A percentile compares a stretch with the other conserved stretches of the same genome.
Evolutionary conservation across 2,797 vertebrate species (phyloP).

Genomic region (Decapterus maruadsi): DNA sequence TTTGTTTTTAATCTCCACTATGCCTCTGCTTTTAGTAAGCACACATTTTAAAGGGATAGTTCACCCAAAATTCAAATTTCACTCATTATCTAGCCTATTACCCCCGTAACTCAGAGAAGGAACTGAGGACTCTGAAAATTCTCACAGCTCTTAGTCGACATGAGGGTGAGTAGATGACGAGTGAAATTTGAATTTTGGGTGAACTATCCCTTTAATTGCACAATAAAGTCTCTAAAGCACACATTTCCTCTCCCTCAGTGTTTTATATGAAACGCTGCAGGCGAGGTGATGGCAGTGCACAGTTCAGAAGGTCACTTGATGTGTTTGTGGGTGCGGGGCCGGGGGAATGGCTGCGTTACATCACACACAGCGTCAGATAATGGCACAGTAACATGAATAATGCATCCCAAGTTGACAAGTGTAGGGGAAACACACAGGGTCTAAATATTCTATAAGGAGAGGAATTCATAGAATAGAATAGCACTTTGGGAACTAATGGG

Average conservation of each 20-base stretch:
- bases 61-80: no score
- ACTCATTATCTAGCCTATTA: no score
- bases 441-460: constrained; percentile 82
- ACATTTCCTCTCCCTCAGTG: constrained; percentile 21
- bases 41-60: no score
- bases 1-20: constrained; percentile 41
- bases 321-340: constrained; percentile 61
- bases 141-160: no score
- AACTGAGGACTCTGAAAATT: no score
- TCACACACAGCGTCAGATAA: constrained; percentile 81
- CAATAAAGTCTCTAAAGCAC: constrained; percentile 51
- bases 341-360: constrained; percentile 75
- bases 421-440: constrained; percentile 73
- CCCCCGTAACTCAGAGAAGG: no score
- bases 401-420: constrained; percentile 80
- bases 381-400: constrained; percentile 84
- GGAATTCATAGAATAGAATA: constrained; percentile 75
- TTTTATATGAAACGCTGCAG: constrained; percentile 46
- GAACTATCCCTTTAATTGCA: no score
- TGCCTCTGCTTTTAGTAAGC: constrained; percentile 50
- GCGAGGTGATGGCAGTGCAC: constrained; percentile 54
- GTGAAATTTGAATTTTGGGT: no score
- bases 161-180: no score
- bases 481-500: constrained; percentile 82
- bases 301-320: constrained; percentile 81